These are phyloP conservation scores for Rhorus exstirpatorius DNA, from an alignment of 2,888 invertebrate species.

Conservation along the genomic window DNA sequence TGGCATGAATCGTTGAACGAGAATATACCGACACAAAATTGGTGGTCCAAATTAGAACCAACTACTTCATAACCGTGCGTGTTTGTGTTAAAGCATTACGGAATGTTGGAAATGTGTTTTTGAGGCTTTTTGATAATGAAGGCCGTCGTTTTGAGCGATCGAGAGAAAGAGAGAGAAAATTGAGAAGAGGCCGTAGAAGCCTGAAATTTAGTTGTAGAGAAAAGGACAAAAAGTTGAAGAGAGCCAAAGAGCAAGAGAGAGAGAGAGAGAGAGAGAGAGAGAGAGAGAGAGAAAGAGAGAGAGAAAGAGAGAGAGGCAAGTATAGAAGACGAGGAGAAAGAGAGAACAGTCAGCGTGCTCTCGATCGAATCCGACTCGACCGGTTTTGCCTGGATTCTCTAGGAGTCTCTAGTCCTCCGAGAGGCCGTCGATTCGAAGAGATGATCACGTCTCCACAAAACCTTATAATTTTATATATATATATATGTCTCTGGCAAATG, in stretches of 20 bases:
- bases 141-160: conserved; percentile 54
- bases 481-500: conserved; percentile 26
- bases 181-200: conserved; percentile 29
- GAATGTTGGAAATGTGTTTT: conserved; percentile 44
- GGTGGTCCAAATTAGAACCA: too few species aligned
- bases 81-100: conserved; percentile 18
- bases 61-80: neutral
- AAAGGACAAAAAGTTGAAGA: conserved; percentile 46
- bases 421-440: conserved; percentile 61
- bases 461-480: conserved; percentile 48
- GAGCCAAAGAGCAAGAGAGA: too few species aligned
- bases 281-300: too few species aligned
- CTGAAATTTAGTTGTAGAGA: conserved; percentile 37
- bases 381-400: conserved; percentile 85
- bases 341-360: conserved; percentile 72
- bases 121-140: conserved; percentile 35
- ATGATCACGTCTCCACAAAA: conserved; percentile 51
- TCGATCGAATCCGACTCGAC: conserved; percentile 83
- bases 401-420: conserved; percentile 84
- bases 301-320: conserved; percentile 44
- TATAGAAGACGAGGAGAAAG: conserved; percentile 59
- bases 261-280: too few species aligned
- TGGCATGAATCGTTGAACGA: too few species aligned
- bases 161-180: conserved; percentile 42
- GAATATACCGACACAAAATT: too few species aligned